Conservation (phyloP, 2,888 invertebrate genomes). For the Drosophila meridionalis region DNA sequence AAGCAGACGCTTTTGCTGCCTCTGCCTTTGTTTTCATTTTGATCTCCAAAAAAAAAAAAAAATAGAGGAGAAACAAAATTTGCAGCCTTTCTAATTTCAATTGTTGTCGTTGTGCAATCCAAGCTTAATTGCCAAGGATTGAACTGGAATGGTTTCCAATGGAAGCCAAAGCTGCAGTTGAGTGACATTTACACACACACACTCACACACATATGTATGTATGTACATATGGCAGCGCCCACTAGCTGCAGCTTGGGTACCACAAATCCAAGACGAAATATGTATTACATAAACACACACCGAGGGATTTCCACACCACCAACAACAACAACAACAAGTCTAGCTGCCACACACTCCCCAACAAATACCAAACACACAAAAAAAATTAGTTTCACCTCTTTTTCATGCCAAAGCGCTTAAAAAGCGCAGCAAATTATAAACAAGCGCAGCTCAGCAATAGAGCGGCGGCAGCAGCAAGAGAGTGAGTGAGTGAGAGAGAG, state of each 20-base stretch:
- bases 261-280: constrained; percentile 53
- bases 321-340: constrained; percentile 41
- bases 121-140: constrained; percentile 30
- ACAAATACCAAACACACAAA: constrained; percentile 32
- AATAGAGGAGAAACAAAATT: constrained; percentile 20
- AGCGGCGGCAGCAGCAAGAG: constrained; percentile 4
- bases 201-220: constrained; percentile 18
- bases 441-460: constrained; percentile 51
- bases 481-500: constrained; percentile 3
- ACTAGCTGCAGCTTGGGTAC: constrained; percentile 42
- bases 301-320: constrained; percentile 74
- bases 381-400: constrained; percentile 79
- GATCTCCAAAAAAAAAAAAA: constrained; percentile 37
- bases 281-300: constrained; percentile 70
- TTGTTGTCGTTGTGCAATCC: constrained; percentile 66
- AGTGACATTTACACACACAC: constrained; percentile 4
- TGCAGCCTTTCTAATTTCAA: constrained; percentile 80
- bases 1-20: constrained; percentile 24
- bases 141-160: constrained; percentile 10
- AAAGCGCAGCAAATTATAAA: constrained; percentile 78
- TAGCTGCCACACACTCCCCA: constrained; percentile 43
- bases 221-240: constrained; percentile 63
- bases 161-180: constrained; percentile 9
- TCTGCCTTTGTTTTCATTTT: constrained; percentile 49
- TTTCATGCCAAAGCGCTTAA: constrained; percentile 71